A percentile compares a stretch with the other conserved stretches of the same genome.
Conservation (phyloP, 64 coral and sea anemone genomes). For the Montipora foliosa region DNA sequence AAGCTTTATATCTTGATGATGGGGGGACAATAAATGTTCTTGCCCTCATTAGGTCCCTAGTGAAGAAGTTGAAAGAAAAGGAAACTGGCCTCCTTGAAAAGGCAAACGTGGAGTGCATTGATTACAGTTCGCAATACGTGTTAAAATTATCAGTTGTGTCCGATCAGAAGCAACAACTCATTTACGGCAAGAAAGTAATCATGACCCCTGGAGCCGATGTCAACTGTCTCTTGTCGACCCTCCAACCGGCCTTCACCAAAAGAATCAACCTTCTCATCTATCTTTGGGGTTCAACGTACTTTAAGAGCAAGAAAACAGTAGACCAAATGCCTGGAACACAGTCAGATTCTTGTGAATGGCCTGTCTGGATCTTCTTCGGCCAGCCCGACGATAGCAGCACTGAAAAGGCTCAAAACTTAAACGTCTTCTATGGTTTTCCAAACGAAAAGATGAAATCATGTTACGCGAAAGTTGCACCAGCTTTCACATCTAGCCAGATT, state of each 20-base stretch:
- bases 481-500: slow-evolving; percentile 43
- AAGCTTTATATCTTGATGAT: slow-evolving; percentile 61
- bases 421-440: slow-evolving; percentile 61
- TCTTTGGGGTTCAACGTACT: slow-evolving; percentile 60
- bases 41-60: slow-evolving; percentile 14
- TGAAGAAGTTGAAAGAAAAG: slow-evolving; percentile 3
- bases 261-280: slow-evolving; percentile 51
- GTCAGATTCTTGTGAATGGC: slow-evolving; percentile 13
- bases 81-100: too few relatives aligned
- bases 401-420: not conserved
- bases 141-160: slow-evolving; percentile 14
- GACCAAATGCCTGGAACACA: not conserved
- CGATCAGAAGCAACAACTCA: not conserved
- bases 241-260: slow-evolving; percentile 17
- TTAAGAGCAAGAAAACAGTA: not conserved
- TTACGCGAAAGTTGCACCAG: slow-evolving; percentile 15
- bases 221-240: slow-evolving; percentile 24
- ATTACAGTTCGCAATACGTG: slow-evolving; percentile 9
- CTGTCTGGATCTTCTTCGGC: slow-evolving; percentile 62
- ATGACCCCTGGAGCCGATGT: slow-evolving; percentile 51
- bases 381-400: not conserved
- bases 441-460: slow-evolving; percentile 23
- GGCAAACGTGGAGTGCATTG: slow-evolving; percentile 16
- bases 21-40: slow-evolving; percentile 60
- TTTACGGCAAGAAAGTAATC: slow-evolving; percentile 28